Evolutionary conservation across 2,797 vertebrate species (phyloP), one percentile per base, ranked within the genome.

Genomic region (Sebastiscus albofasciatus): DNA sequence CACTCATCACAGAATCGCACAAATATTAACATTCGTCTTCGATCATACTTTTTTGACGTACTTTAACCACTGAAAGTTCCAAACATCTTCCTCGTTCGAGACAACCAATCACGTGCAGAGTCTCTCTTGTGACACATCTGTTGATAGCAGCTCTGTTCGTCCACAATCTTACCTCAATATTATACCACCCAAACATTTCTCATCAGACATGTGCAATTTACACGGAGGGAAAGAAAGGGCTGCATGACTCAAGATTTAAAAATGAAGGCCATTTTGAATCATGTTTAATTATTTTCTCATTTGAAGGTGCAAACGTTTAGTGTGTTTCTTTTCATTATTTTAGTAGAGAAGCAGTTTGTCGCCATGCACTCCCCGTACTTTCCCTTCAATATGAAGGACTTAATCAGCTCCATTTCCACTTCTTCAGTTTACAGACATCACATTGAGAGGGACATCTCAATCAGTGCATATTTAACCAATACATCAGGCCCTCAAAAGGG

Each of bases 381-480:
- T 58, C 87, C 92, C 93, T 94, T 94, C 93, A 94, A 94, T 92
- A 91, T 94, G 93, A 94, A 94, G 93, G 91, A 94, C 66, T 58
- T 20, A 33, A 78, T 79, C 80, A 67, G 60, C 66, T 54, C 68
- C 76, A 39, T 56, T 81, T 80, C 69, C 46, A 62, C 72, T 6
- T 29, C 46, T 77, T 79, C 69, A 72, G 36, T 42, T 70, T 58
- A 67, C 78, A 80, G 80, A 80, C 68, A 58, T 85, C 80, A 75
- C 86, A 82, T 82, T 69, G 68, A 82, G 72, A 76, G 55, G 82
- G 64, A 75, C 65, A 22, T 84, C 74, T 80, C 82, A 60, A 71
- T 89, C 87, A 92, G 91, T 91, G 89, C 90, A 81, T 72, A 4
- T 62, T 81, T 5, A 79, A 71, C 75, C 68, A 27, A 75, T 18